phyloP scores from a whole-genome alignment of 92 coral and sea anemone genomes.

The Umimayanthus kanabou region DNA sequence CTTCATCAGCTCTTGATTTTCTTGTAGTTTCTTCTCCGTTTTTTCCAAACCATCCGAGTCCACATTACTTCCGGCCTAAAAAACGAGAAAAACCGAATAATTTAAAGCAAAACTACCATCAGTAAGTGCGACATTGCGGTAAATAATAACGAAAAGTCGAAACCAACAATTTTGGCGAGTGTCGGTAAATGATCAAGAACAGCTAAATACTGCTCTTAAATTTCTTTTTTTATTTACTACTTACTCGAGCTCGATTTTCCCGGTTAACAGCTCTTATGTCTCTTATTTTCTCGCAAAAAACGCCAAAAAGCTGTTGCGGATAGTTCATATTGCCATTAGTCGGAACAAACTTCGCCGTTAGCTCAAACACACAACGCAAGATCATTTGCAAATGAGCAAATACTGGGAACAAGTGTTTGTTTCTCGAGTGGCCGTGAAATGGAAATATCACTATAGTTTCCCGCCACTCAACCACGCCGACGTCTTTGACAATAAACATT shows the following conservation, averaged over 20 bases:
- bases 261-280: neutral
- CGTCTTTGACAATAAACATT: neutral
- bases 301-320: constrained; percentile 39
- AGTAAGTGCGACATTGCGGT: neutral
- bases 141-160: neutral
- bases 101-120: neutral
- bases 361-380: constrained; percentile 32
- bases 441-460: neutral
- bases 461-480: neutral
- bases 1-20: constrained; percentile 89
- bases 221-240: neutral
- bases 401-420: constrained; percentile 28
- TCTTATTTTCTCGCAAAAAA: constrained; percentile 26
- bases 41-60: constrained; percentile 60
- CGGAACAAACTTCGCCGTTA: neutral
- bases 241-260: constrained; percentile 13
- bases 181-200: neutral
- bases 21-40: constrained; percentile 89
- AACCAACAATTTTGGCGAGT: neutral
- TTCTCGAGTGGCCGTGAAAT: constrained; percentile 11
- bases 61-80: constrained; percentile 57
- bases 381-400: constrained; percentile 43
- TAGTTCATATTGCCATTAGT: constrained; percentile 12
- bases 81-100: neutral
- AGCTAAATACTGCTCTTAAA: neutral